These are phyloP conservation scores for Polymixis lichenea DNA, from an alignment of 2,888 invertebrate species.

Conservation along the genomic window DNA sequence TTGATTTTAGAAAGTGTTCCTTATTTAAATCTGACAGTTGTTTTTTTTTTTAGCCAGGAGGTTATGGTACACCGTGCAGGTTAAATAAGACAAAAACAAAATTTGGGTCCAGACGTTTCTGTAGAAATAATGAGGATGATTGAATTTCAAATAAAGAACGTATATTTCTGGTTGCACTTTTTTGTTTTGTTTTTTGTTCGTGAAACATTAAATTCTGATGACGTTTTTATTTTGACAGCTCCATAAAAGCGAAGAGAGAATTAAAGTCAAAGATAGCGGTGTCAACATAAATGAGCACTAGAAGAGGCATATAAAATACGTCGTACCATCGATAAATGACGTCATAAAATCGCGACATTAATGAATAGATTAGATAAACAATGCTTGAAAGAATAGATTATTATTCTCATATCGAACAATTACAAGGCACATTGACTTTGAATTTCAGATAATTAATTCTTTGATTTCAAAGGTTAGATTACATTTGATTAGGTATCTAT, in stretches of 20 bases:
- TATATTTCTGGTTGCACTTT: background rate
- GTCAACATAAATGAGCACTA: background rate
- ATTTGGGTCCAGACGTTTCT: too few relatives aligned
- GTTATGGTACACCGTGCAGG: too few relatives aligned
- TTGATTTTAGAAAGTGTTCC: constrained; percentile 23
- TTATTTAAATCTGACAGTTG: constrained; percentile 1
- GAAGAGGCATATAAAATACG: constrained; percentile 5
- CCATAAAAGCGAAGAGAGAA: background rate
- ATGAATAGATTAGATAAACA: constrained; percentile 40
- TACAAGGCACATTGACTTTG: constrained; percentile 48
- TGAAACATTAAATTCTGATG: background rate
- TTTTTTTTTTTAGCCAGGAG: background rate
- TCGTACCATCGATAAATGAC: background rate
- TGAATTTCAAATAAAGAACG: background rate
- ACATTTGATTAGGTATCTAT: background rate
- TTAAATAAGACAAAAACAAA: too few relatives aligned
- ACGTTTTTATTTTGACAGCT: constrained; percentile 11
- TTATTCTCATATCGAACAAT: constrained; percentile 29
- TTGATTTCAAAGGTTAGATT: constrained; percentile 37
- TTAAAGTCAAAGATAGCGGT: background rate
- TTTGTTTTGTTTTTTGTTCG: background rate
- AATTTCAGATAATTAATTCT: constrained; percentile 18
- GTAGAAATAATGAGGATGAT: background rate
- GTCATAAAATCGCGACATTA: constrained; percentile 22
- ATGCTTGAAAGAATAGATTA: constrained; percentile 24